Percentiles rank a stretch among this genome's conserved stretches.
phyloP scores from a whole-genome alignment of 2,113 vertebrate species.

The Pterocles gutturalis region DNA sequence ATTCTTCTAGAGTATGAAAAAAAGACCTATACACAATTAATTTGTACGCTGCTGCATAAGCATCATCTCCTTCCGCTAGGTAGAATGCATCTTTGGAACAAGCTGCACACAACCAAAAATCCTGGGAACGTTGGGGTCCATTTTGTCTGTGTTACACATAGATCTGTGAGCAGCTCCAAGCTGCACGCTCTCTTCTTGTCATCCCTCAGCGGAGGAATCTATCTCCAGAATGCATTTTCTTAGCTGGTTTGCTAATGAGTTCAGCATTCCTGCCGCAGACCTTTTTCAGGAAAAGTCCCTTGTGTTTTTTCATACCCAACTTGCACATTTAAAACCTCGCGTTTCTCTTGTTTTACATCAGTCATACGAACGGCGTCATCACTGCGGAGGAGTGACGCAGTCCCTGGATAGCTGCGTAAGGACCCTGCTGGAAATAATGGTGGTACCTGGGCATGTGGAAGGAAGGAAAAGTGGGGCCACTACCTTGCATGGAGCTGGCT shows the following conservation, averaged over 20 bases:
- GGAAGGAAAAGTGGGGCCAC: slow-evolving; percentile 93
- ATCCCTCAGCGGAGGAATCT: slow-evolving; percentile 24
- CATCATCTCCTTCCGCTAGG: background rate
- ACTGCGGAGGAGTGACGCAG: slow-evolving; percentile 96
- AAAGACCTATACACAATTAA: slow-evolving; percentile 44
- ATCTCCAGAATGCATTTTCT: slow-evolving; percentile 7
- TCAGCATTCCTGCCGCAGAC: slow-evolving; percentile 20
- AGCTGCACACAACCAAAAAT: background rate
- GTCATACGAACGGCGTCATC: slow-evolving; percentile 99
- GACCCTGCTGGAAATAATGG: slow-evolving; percentile 99
- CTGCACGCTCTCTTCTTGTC: background rate
- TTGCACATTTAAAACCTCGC: background rate
- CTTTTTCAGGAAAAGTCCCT: slow-evolving; percentile 58
- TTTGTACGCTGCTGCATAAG: slow-evolving; percentile 62
- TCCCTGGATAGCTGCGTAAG: slow-evolving; percentile 97
- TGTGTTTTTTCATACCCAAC: background rate
- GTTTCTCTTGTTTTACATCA: background rate
- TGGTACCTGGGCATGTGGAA: slow-evolving; percentile 99
- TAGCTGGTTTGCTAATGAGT: slow-evolving; percentile 28
- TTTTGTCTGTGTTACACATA: background rate
- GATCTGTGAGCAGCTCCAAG: slow-evolving; percentile 29
- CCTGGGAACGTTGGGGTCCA: slow-evolving; percentile 2
- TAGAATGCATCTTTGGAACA: slow-evolving; percentile 40
- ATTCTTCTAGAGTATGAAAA: slow-evolving; percentile 44
- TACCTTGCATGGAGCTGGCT: slow-evolving; percentile 91